Conservation (phyloP, 1,140 invertebrate genomes). For the Pseudomyrmex gracilis region DNA sequence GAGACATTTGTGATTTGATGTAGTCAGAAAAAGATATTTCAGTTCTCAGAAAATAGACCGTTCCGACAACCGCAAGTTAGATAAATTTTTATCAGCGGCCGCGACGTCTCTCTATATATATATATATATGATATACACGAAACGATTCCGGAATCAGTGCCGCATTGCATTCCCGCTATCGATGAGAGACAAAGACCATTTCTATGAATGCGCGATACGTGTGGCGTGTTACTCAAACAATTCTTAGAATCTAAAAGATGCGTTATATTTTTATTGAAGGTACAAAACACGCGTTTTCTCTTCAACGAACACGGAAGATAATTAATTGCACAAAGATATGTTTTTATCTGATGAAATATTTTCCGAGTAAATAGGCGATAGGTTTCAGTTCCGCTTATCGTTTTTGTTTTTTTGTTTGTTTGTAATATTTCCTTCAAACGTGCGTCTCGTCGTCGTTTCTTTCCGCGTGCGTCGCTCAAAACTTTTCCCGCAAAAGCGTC, state of each 20-base stretch:
- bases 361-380: too few relatives aligned
- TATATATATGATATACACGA: constrained; percentile 4
- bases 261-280: background rate
- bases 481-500: background rate
- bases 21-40: background rate
- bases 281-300: background rate
- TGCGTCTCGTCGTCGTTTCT: constrained; percentile 1
- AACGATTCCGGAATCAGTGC: constrained; percentile 35
- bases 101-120: too few relatives aligned
- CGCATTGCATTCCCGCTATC: background rate
- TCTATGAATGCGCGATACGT: constrained; percentile 52
- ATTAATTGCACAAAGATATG: too few relatives aligned
- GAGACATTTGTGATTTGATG: background rate
- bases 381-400: too few relatives aligned
- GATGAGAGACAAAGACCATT: constrained; percentile 43
- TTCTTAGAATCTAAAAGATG: constrained; percentile 17
- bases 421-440: too few relatives aligned
- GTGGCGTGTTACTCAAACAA: background rate
- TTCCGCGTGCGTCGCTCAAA: constrained; percentile 26
- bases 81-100: constrained; percentile 46
- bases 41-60: background rate
- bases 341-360: too few relatives aligned
- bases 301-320: too few relatives aligned
- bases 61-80: constrained; percentile 10
- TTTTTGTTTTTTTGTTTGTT: too few relatives aligned